These are phyloP conservation scores for Drosophila sp. DNA, from an alignment of 1,140 invertebrate species.

Conservation along the genomic window DNA sequence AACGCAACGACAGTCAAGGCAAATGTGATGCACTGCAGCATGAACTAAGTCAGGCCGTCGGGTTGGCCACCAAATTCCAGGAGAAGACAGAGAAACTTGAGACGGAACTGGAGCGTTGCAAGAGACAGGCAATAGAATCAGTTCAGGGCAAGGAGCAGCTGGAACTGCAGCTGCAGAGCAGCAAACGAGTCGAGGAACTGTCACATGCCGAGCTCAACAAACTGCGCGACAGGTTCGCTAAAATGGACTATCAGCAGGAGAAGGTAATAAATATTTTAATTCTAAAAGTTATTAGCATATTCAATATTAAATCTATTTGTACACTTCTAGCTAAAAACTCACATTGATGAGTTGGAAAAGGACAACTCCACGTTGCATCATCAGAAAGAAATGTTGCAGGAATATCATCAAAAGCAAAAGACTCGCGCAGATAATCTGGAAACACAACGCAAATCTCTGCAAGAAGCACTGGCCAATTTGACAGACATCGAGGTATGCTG, in stretches of 20 bases:
- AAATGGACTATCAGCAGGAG: slow-evolving; percentile 73
- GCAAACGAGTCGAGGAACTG: slow-evolving; percentile 66
- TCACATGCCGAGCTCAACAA: slow-evolving; percentile 72
- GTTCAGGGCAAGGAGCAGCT: slow-evolving; percentile 64
- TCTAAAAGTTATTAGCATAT: no score
- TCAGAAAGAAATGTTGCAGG: slow-evolving; percentile 79
- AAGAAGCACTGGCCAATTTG: slow-evolving; percentile 68
- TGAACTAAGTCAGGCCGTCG: slow-evolving; percentile 73
- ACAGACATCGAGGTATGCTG: slow-evolving; percentile 73
- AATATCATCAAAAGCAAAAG: slow-evolving; percentile 80
- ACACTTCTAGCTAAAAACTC: slow-evolving; percentile 50
- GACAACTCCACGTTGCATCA: slow-evolving; percentile 62
- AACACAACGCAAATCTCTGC: slow-evolving; percentile 67
- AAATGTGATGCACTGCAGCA: slow-evolving; percentile 68
- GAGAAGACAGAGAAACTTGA: slow-evolving; percentile 77
- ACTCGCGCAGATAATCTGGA: slow-evolving; percentile 68
- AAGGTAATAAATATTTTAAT: no score
- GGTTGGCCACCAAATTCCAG: slow-evolving; percentile 75
- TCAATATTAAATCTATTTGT: no score
- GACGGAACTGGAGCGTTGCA: slow-evolving; percentile 51
- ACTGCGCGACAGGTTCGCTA: slow-evolving; percentile 71
- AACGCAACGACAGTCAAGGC: slow-evolving; percentile 56
- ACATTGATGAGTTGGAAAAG: slow-evolving; percentile 70
- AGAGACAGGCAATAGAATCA: slow-evolving; percentile 41
- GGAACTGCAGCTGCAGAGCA: slow-evolving; percentile 70